Percentiles rank a stretch among this genome's conserved stretches.
phyloP scores from a whole-genome alignment of 2,797 vertebrate species.

The Lacerta agilis region DNA sequence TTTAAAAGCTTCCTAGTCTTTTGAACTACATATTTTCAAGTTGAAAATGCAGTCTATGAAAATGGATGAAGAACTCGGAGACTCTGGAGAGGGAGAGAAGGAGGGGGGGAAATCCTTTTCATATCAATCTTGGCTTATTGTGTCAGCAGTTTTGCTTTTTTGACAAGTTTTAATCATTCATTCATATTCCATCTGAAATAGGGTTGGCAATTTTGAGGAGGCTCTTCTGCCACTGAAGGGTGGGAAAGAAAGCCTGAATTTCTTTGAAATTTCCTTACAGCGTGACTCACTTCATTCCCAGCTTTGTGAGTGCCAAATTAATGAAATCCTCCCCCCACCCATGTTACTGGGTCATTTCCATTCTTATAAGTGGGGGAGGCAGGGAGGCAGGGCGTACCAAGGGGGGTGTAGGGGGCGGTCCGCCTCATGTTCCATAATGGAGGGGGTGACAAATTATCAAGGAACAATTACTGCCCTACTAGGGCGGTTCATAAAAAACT shows the following conservation, averaged over 20 bases:
- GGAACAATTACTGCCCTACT: too few relatives aligned
- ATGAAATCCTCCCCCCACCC: not conserved
- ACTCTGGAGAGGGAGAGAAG: slow-evolving; percentile 39
- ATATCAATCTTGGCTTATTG: slow-evolving; percentile 61
- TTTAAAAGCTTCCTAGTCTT: slow-evolving; percentile 55
- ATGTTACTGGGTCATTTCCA: not conserved
- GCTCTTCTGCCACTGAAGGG: slow-evolving; percentile 27
- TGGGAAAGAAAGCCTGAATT: slow-evolving; percentile 6
- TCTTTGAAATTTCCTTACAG: slow-evolving; percentile 27
- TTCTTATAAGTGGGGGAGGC: not conserved
- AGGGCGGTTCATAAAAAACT: too few relatives aligned
- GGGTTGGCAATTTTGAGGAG: slow-evolving; percentile 26
- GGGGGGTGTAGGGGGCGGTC: too few relatives aligned
- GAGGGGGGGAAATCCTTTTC: slow-evolving; percentile 46
- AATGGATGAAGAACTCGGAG: slow-evolving; percentile 43
- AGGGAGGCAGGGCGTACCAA: not conserved
- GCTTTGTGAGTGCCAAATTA: slow-evolving; percentile 20
- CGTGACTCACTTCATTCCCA: not conserved
- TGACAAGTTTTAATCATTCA: slow-evolving; percentile 55
- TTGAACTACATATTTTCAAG: slow-evolving; percentile 51
- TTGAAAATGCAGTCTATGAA: slow-evolving; percentile 53
- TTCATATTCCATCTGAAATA: slow-evolving; percentile 48
- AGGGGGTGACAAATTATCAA: too few relatives aligned
- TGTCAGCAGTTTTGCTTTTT: slow-evolving; percentile 63
- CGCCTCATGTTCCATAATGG: too few relatives aligned